Evolutionary conservation across 2,113 vertebrate genomes (phyloP), one percentile per base, ranked within the genome.

Genomic region (Aramus guarauna): DNA sequence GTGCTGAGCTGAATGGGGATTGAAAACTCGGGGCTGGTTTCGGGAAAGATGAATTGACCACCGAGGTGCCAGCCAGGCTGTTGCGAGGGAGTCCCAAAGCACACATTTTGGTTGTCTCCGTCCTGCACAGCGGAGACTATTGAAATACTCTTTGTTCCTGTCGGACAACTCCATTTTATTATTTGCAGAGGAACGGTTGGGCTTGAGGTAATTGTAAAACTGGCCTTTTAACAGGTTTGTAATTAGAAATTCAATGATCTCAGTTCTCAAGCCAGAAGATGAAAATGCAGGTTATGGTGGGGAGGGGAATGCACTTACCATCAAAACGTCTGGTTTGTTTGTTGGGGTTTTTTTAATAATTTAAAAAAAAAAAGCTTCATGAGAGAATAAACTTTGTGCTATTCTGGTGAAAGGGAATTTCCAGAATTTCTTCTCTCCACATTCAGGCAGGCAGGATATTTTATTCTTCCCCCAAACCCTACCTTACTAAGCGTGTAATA

Each of bases 51-150:
- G 9, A 24, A 1, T 9, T 36, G 45, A 21, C 27, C 9, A 0
- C 15, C 0, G 1, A 5, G 26, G 63, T 32, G 50, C 60, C 63
- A 2, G 50, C 24, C 50, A 7, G 85, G 63, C 62, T 36, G 43
- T 63, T 37, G 80, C 1, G 2, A 15, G 45, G 32, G 17, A 9
- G 36, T 37, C 62, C 66, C 68, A 30, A 5, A 71, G 14, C 63
- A 2, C 9, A 1, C 1, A 0, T 2, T 19, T 23, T 15, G 55
- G 39, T 36, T 21, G 20, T 32, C 39, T 50, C 23, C 21, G 4
- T 74, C 52, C n/a, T 32, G 15, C 0, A 1, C 9, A 24, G 37
- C 1, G 3, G 43, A n/a, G 34, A 6, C 0, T 15, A 4, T 41
- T 19, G 58, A 82, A 75, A 67, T 15, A 4, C 20, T 36, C 45